Base-by-base conservation (phyloP, 2,797 vertebrate species). In the Cirrhinus molitorella region DNA sequence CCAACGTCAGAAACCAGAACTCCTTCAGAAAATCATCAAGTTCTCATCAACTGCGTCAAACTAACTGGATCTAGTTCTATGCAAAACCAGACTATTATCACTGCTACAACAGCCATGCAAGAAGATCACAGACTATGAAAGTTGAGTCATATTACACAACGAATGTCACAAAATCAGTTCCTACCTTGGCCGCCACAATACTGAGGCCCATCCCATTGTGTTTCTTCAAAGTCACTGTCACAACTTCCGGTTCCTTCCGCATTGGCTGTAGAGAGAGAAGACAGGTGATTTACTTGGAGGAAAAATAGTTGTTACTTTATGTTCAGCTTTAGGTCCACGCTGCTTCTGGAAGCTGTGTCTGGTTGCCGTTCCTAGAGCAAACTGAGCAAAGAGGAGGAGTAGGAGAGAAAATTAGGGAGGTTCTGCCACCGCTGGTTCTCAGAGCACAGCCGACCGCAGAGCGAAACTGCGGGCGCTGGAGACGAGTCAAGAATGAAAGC, bases 131-230 rank as follows among this genome's bases (percentile, higher is more conserved):
- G n/a, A n/a, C n/a, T n/a, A n/a, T n/a, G n/a, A n/a, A n/a, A n/a
- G n/a, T n/a, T n/a, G n/a, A n/a, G n/a, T n/a, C n/a, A n/a, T n/a
- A n/a, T n/a, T n/a, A 3, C 6, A 37, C 6, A 13, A 37, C 3
- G 9, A 63, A 28, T 25, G 28, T 40, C 63, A 25, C 11, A 0
- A 6, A 31, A 81, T n/a, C 13, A 23, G 19, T 34, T 90, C 95
- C 89, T 96, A 99, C 98, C 98, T 99, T 99, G 86, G 98, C 98
- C 28, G 98, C 98, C 82, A 99, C 98, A 23, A 99, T 99, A 94
- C 98, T 99, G 83, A 99, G 96, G 72, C 98, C 98, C 98, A 99
- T 99, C 87, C 98, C 98, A 21, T 99, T 99, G 89, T 99, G 97
- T 93, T 99, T 99, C 91, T 99, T 99, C 40, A 99, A 93, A 77